Evolutionary conservation across 2,113 vertebrate genomes (phyloP).

Genomic region (Lagenorhynchus albirostris): DNA sequence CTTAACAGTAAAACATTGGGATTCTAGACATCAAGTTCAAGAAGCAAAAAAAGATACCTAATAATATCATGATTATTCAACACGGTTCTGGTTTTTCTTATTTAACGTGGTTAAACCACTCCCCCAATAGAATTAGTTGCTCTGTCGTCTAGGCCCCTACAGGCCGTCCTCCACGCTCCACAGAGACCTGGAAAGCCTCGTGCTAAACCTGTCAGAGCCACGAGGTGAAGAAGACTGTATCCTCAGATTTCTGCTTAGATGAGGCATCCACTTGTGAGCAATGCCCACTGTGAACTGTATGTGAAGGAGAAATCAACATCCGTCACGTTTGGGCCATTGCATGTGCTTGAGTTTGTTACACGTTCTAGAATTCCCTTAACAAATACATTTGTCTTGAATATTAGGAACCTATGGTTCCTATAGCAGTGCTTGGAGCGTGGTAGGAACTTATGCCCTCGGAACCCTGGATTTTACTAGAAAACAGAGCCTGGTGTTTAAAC

Average conservation of each 20-base stretch:
- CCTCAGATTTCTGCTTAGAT: neutral
- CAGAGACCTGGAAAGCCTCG: neutral
- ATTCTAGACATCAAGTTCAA: neutral
- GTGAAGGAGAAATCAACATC: neutral
- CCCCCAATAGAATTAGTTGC: neutral
- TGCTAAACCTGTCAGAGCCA: neutral
- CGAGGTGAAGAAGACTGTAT: neutral
- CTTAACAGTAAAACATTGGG: neutral
- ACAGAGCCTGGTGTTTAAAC: neutral
- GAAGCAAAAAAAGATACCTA: neutral
- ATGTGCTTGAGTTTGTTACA: neutral
- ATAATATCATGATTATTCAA: neutral
- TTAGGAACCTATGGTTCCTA: neutral
- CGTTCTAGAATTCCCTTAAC: neutral
- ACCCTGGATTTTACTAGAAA: neutral
- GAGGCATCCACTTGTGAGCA: neutral
- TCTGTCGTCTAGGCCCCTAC: neutral
- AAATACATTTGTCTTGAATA: neutral
- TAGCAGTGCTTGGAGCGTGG: neutral
- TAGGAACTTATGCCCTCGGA: neutral
- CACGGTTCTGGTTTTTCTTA: neutral
- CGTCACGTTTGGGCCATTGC: neutral
- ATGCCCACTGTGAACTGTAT: too few species aligned
- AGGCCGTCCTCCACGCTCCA: fast-evolving
- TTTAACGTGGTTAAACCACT: neutral